These are phyloP conservation scores for Grus americana DNA, from an alignment of 2,113 vertebrate species.

Conservation along the genomic window DNA sequence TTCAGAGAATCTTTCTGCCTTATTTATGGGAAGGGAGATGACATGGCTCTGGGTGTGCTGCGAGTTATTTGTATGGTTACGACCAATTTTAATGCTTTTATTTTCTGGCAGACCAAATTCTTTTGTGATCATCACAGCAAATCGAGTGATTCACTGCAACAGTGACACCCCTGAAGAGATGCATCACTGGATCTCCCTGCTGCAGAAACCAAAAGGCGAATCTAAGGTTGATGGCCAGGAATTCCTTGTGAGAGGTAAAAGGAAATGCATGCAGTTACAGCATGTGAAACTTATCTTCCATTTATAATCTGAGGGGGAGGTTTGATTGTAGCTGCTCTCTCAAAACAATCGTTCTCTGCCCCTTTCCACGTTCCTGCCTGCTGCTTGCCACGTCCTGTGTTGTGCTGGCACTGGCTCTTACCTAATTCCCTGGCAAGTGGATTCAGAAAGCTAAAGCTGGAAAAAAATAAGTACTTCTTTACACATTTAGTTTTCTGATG, in stretches of 20 bases:
- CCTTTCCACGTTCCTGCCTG: neutral
- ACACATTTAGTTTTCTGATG: neutral
- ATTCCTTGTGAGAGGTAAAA: conserved; percentile 87
- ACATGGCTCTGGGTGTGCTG: neutral
- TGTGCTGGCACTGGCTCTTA: neutral
- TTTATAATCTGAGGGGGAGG: neutral
- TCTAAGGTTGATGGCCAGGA: conserved; percentile 89
- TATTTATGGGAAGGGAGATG: neutral
- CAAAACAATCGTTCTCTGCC: neutral
- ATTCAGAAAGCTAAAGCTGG: neutral
- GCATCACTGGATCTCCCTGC: conserved; percentile 94
- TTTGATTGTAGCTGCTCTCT: neutral
- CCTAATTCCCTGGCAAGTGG: neutral
- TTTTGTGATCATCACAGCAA: conserved; percentile 94
- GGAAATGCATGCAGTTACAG: neutral
- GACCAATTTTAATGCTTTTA: neutral
- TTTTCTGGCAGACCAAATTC: conserved; percentile 84
- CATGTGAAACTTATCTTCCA: neutral
- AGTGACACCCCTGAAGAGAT: conserved; percentile 91
- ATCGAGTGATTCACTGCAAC: conserved; percentile 93
- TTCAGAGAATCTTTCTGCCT: neutral
- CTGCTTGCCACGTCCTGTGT: neutral
- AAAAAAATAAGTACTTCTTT: neutral
- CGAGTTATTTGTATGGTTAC: neutral
- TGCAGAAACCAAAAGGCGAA: conserved; percentile 92